Conservation (phyloP, 2,888 invertebrate species). For the Meghimatium bilineatum region DNA sequence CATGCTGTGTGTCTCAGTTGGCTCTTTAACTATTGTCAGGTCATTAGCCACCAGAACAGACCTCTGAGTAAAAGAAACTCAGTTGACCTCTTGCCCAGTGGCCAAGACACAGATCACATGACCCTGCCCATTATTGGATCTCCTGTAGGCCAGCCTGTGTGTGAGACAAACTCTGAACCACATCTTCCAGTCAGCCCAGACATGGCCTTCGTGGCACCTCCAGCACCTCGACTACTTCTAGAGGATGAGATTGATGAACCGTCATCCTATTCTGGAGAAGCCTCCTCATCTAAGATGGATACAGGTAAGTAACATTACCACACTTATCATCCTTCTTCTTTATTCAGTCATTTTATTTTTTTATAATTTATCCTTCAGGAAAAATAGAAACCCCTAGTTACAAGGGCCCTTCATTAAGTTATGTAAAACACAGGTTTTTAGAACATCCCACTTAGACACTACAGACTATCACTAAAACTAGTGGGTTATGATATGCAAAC, state of each 20-base stretch:
- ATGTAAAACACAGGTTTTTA: too few relatives aligned
- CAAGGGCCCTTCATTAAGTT: too few relatives aligned
- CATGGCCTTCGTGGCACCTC: slow-evolving; percentile 48
- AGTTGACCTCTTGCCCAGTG: slow-evolving; percentile 64
- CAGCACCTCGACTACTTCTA: slow-evolving; percentile 45
- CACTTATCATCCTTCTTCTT: neutral
- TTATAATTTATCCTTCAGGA: too few relatives aligned
- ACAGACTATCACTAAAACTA: too few relatives aligned
- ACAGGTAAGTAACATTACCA: slow-evolving; percentile 58
- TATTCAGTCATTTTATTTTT: too few relatives aligned
- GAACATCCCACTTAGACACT: too few relatives aligned
- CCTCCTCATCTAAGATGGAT: slow-evolving; percentile 59
- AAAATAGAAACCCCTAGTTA: too few relatives aligned
- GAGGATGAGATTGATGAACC: slow-evolving; percentile 50
- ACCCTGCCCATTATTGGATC: slow-evolving; percentile 48
- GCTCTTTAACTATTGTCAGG: slow-evolving; percentile 4
- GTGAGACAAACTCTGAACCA: slow-evolving; percentile 72
- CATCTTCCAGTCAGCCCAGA: slow-evolving; percentile 53
- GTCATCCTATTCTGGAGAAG: slow-evolving; percentile 32
- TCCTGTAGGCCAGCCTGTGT: slow-evolving; percentile 53
- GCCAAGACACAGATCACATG: slow-evolving; percentile 55
- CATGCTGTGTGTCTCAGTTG: too few relatives aligned
- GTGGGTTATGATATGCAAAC: too few relatives aligned
- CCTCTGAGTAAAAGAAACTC: slow-evolving; percentile 68
- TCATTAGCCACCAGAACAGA: slow-evolving; percentile 42